phyloP scores from a whole-genome alignment of 2,797 vertebrate species.

The Anguilla megastoma region DNA sequence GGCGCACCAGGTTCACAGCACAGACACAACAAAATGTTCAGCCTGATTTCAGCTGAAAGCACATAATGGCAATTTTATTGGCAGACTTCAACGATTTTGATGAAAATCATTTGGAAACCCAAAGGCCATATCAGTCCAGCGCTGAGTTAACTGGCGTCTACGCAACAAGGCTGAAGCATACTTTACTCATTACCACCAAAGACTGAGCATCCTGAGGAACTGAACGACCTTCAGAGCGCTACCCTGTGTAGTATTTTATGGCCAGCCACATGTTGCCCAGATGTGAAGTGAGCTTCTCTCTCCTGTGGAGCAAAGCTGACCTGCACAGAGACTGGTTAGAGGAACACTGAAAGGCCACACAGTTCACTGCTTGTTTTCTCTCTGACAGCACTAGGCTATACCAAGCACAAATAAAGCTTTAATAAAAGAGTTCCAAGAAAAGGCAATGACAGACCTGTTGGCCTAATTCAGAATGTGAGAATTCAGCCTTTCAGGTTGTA shows the following conservation, averaged over 20 bases:
- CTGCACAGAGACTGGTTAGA: neutral
- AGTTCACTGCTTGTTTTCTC: neutral
- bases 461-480: neutral
- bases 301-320: neutral
- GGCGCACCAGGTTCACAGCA: neutral
- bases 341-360: neutral
- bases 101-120: neutral
- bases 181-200: slow-evolving; percentile 40
- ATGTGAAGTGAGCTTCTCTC: slow-evolving; percentile 42
- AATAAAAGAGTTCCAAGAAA: neutral
- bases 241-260: slow-evolving; percentile 20
- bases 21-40: neutral
- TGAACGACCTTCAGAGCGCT: neutral
- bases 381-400: neutral
- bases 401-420: neutral
- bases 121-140: neutral
- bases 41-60: neutral
- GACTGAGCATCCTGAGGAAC: neutral
- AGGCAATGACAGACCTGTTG: neutral
- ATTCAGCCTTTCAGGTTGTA: neutral
- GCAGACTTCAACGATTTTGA: neutral
- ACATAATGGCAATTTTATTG: neutral
- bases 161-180: neutral
- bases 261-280: slow-evolving; percentile 57
- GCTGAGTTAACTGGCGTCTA: neutral